Conservation (phyloP, 2,888 invertebrate species). For the Melangyna quadrimaculata region DNA sequence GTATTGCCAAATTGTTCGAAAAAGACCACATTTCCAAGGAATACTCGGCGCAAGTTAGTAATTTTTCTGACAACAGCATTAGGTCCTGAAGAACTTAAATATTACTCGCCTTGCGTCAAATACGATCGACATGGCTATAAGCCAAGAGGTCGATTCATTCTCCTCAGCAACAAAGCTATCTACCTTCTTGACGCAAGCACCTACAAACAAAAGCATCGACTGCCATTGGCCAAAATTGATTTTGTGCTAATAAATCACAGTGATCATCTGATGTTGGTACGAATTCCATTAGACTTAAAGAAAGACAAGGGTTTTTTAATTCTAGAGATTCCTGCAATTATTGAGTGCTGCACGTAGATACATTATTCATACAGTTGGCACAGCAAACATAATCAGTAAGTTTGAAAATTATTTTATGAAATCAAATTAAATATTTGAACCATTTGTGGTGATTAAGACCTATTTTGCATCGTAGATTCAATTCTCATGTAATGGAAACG, state of each 20-base stretch:
- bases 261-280: too few relatives aligned
- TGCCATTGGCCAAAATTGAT: conserved; percentile 88
- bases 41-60: conserved; percentile 84
- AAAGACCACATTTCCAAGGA: conserved; percentile 86
- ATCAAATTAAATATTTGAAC: too few relatives aligned
- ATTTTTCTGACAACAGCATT: too few relatives aligned
- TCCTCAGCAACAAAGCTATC: conserved; percentile 89
- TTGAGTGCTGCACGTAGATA: conserved; percentile 93
- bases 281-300: too few relatives aligned
- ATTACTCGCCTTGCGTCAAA: too few relatives aligned
- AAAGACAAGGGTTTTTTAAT: conserved; percentile 96
- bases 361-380: conserved; percentile 89
- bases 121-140: too few relatives aligned
- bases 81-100: too few relatives aligned
- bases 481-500: too few relatives aligned
- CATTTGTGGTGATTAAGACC: too few relatives aligned
- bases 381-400: too few relatives aligned
- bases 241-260: conserved; percentile 91
- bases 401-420: too few relatives aligned
- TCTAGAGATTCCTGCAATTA: conserved; percentile 89
- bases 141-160: conserved; percentile 88
- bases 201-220: conserved; percentile 91
- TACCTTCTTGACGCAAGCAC: conserved; percentile 89
- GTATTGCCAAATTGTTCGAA: conserved; percentile 87
- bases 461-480: too few relatives aligned